Conservation (phyloP, 2,797 vertebrate genomes). For the Hippocampus kuda region DNA sequence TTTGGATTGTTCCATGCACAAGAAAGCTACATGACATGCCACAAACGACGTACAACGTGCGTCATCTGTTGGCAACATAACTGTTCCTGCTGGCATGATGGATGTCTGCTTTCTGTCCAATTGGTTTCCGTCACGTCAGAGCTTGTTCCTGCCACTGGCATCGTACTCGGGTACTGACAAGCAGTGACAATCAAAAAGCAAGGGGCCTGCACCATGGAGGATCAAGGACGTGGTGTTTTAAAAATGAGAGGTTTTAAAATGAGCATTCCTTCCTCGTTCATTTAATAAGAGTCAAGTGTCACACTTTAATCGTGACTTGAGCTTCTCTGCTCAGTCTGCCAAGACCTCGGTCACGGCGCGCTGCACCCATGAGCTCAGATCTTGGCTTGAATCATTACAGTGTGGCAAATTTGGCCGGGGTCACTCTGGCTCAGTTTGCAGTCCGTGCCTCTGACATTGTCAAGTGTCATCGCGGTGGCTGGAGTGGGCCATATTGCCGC, state of each 20-base stretch:
- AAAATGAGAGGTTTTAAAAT: background rate
- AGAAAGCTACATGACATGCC: slow-evolving; percentile 29
- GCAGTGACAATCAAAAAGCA: slow-evolving; percentile 1
- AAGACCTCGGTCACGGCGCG: slow-evolving; percentile 18
- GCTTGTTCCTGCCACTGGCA: slow-evolving; percentile 18
- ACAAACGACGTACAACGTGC: slow-evolving; percentile 40
- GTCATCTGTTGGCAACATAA: slow-evolving; percentile 51
- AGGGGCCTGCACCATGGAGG: background rate
- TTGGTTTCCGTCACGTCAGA: slow-evolving; percentile 38
- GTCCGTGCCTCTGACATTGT: slow-evolving; percentile 33
- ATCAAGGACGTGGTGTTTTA: background rate
- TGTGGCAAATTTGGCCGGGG: slow-evolving; percentile 29
- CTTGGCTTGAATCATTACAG: slow-evolving; percentile 21
- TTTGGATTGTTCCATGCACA: background rate
- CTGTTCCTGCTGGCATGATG: slow-evolving; percentile 31
- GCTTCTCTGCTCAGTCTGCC: slow-evolving; percentile 12
- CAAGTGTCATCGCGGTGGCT: slow-evolving; percentile 21
- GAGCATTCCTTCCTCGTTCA: background rate
- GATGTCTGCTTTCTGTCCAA: slow-evolving; percentile 37
- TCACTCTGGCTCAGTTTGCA: slow-evolving; percentile 37
- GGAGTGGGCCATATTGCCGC: slow-evolving; percentile 3
- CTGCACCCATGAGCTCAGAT: slow-evolving; percentile 21
- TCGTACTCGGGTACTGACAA: slow-evolving; percentile 9
- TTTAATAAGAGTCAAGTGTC: slow-evolving; percentile 3
- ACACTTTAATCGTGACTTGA: background rate